phyloP scores from a whole-genome alignment of 2,113 vertebrate genomes.

The Corythornis cristatus region DNA sequence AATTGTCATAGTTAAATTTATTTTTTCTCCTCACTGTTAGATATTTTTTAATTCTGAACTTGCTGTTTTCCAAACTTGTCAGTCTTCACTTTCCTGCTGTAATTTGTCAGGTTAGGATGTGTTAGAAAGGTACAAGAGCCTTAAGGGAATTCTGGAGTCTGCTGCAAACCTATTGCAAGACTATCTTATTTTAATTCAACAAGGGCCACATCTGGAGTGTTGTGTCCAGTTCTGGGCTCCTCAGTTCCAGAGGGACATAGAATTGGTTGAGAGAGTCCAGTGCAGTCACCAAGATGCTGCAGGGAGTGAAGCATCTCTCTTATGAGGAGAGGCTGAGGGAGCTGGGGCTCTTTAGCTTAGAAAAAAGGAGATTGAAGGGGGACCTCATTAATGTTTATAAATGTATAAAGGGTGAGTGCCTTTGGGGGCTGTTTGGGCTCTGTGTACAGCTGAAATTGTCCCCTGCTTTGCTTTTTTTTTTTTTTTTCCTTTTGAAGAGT shows the following conservation, averaged over 20 bases:
- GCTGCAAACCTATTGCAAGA: neutral
- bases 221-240: too few relatives aligned
- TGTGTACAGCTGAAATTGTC: neutral
- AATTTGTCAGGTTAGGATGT: neutral
- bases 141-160: neutral
- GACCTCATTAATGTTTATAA: too few relatives aligned
- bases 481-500: neutral
- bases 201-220: too few relatives aligned
- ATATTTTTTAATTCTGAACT: neutral
- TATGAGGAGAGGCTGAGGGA: too few relatives aligned
- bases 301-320: too few relatives aligned
- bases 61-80: neutral
- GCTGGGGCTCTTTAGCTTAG: too few relatives aligned
- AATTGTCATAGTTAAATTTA: neutral
- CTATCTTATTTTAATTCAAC: neutral
- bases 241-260: too few relatives aligned
- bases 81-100: neutral
- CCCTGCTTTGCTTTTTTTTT: neutral
- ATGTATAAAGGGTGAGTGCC: too few relatives aligned
- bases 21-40: neutral
- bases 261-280: too few relatives aligned
- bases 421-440: neutral
- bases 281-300: too few relatives aligned
- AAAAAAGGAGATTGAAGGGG: too few relatives aligned
- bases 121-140: neutral